These are phyloP conservation scores for Pristionchus japonicus DNA, from an alignment of 2,888 invertebrate genomes.

Conservation along the genomic window DNA sequence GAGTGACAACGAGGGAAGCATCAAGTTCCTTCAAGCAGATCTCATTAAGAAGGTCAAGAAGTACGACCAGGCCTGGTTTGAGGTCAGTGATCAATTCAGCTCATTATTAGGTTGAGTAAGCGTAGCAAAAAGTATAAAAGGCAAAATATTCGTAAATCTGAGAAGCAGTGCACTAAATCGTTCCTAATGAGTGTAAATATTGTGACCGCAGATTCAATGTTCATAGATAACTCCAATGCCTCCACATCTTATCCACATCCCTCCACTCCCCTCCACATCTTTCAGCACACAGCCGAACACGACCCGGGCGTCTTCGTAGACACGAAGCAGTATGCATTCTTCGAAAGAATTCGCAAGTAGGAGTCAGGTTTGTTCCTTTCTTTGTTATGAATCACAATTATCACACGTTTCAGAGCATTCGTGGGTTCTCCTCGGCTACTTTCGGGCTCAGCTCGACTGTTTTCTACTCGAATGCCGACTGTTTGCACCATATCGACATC, in stretches of 20 bases:
- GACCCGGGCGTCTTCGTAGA: constrained; percentile 58
- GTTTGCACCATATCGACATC: constrained; percentile 31
- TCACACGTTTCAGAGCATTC: not conserved
- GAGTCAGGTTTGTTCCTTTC: not conserved
- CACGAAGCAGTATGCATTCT: constrained; percentile 59
- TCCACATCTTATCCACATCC: too few relatives aligned
- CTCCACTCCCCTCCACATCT: too few relatives aligned
- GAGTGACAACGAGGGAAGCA: constrained; percentile 54
- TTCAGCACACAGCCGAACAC: constrained; percentile 52
- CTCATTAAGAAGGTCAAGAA: constrained; percentile 51
- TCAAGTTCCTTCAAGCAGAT: constrained; percentile 53
- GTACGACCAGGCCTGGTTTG: constrained; percentile 56
- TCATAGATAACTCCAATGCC: too few relatives aligned
- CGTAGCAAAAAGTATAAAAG: too few relatives aligned
- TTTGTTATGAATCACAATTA: not conserved
- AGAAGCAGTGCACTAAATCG: too few relatives aligned
- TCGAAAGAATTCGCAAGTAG: constrained; percentile 50
- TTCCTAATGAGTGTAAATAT: too few relatives aligned
- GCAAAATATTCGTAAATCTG: too few relatives aligned
- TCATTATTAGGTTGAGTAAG: too few relatives aligned
- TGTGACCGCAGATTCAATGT: too few relatives aligned
- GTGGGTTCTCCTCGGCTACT: constrained; percentile 13
- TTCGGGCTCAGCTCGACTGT: constrained; percentile 31
- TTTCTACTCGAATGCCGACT: constrained; percentile 41
- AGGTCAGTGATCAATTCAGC: too few relatives aligned